Conservation (phyloP, 2,888 invertebrate species). For the Plebejus anna region DNA sequence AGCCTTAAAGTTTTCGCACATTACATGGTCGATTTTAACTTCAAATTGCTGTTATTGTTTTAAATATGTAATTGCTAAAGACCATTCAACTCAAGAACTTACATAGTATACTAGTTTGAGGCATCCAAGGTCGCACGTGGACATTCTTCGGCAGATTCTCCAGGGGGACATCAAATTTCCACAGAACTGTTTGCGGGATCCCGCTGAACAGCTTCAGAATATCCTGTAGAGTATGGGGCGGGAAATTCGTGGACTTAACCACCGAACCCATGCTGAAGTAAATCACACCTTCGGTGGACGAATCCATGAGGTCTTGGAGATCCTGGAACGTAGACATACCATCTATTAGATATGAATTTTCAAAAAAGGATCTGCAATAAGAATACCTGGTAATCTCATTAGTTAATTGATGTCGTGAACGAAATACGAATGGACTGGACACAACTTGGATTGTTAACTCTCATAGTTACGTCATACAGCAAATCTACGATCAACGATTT, state of each 20-base stretch:
- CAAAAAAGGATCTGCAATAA: not conserved
- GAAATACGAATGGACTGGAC: no score
- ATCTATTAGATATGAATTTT: not conserved
- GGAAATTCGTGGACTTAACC: constrained; percentile 45
- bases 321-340: constrained; percentile 45
- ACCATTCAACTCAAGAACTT: constrained; percentile 28
- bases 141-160: constrained; percentile 62
- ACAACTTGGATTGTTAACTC: no score
- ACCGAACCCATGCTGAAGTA: constrained; percentile 68
- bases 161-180: constrained; percentile 71
- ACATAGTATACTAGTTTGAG: constrained; percentile 76
- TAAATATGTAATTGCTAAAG: not conserved
- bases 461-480: no score
- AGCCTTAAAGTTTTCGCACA: no score
- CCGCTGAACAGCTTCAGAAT: constrained; percentile 48
- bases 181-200: constrained; percentile 63
- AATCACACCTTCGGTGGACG: constrained; percentile 52
- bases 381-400: no score
- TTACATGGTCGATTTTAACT: no score
- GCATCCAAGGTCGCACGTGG: constrained; percentile 70
- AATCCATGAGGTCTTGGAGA: constrained; percentile 54
- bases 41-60: not conserved
- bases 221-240: constrained; percentile 41
- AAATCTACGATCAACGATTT: no score
- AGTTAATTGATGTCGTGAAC: no score